phyloP scores from a whole-genome alignment of 2,797 vertebrate species.

The Paramormyrops hopkinsi region DNA sequence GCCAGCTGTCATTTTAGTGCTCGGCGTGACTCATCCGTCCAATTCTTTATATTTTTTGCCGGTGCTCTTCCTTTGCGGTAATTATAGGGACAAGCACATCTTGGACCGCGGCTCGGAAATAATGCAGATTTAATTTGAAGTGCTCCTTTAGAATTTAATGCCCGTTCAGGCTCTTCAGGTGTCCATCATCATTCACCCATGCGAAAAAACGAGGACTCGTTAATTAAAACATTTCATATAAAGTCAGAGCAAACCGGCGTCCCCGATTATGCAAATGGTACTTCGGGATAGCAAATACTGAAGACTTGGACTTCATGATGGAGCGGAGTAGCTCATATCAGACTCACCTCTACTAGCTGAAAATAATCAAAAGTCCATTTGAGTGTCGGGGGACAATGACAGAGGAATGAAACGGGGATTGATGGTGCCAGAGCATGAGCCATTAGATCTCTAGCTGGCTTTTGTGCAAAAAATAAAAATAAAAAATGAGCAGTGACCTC shows the following conservation, averaged over 20 bases:
- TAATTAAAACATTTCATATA: constrained; percentile 16
- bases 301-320: neutral
- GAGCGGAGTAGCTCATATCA: neutral
- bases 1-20: neutral
- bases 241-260: neutral
- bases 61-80: constrained; percentile 16
- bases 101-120: constrained; percentile 8
- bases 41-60: neutral
- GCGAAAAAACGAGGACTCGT: neutral
- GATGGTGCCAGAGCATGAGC: neutral
- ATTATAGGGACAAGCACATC: constrained; percentile 24
- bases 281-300: neutral
- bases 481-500: neutral
- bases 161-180: neutral
- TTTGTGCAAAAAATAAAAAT: neutral
- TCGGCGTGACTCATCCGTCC: neutral
- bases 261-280: neutral
- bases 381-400: neutral
- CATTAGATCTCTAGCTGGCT: neutral
- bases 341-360: neutral
- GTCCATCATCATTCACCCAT: neutral
- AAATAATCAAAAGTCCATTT: neutral
- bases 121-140: constrained; percentile 37
- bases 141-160: constrained; percentile 3
- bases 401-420: neutral